Percentiles rank a stretch among this genome's conserved stretches.
phyloP scores from a whole-genome alignment of 2,888 invertebrate genomes.

The Lordiphosa fenestrarum region DNA sequence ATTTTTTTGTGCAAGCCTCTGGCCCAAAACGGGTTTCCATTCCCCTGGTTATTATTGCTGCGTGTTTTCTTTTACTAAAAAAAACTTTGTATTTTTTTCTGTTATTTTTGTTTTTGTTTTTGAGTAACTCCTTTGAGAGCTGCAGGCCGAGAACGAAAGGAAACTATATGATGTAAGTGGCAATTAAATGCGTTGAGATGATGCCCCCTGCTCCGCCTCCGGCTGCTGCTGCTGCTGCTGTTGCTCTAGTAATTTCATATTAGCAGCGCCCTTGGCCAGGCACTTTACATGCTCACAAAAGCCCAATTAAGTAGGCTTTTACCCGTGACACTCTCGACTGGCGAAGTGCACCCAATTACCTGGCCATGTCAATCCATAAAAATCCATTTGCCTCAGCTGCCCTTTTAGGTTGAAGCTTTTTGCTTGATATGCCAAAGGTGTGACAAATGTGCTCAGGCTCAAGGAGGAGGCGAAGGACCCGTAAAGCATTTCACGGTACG shows the following conservation, averaged over 20 bases:
- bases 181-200: conserved; percentile 31
- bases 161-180: conserved; percentile 22
- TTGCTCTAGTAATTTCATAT: conserved; percentile 54
- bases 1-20: too few relatives aligned
- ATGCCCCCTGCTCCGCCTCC: neutral
- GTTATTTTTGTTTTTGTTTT: too few relatives aligned
- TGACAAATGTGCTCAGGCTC: conserved; percentile 71
- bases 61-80: too few relatives aligned
- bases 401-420: conserved; percentile 11
- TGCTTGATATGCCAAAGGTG: conserved; percentile 46
- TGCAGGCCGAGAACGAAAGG: conserved; percentile 10
- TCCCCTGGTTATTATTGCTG: conserved; percentile 16
- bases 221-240: neutral
- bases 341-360: conserved; percentile 66
- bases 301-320: conserved; percentile 65
- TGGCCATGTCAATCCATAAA: conserved; percentile 70
- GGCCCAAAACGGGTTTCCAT: conserved; percentile 14
- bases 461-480: conserved; percentile 25
- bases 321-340: conserved; percentile 15
- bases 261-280: conserved; percentile 64
- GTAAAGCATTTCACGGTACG: conserved; percentile 75
- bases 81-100: neutral
- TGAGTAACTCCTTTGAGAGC: neutral
- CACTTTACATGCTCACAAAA: conserved; percentile 40
- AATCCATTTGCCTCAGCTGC: conserved; percentile 62